These are phyloP conservation scores for Phalacrocorax pelagicus DNA, from an alignment of 2,113 vertebrate species.

Conservation along the genomic window DNA sequence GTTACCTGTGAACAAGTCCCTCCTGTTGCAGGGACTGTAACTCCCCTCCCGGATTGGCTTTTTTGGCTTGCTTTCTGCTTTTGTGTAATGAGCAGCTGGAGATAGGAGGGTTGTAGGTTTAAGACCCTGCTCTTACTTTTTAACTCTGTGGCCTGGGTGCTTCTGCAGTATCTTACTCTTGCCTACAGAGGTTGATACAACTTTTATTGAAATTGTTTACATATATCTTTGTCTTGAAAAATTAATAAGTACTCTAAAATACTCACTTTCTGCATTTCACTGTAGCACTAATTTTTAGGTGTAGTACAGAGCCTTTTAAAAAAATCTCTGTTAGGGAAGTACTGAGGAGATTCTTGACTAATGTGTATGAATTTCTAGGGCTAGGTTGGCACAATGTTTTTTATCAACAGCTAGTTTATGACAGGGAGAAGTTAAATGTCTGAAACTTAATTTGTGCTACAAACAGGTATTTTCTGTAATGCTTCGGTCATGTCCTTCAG, in stretches of 20 bases:
- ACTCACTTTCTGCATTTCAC: not conserved
- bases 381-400: not conserved
- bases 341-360: not conserved
- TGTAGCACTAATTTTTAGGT: not conserved
- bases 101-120: not conserved
- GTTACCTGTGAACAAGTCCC: not conserved
- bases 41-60: not conserved
- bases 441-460: not conserved
- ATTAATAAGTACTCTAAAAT: not conserved
- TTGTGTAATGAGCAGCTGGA: not conserved
- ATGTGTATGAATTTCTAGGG: not conserved
- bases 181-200: not conserved
- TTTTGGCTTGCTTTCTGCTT: not conserved
- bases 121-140: not conserved
- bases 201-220: not conserved
- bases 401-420: not conserved
- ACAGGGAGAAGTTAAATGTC: accelerated
- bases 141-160: not conserved
- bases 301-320: not conserved
- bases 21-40: not conserved
- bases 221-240: not conserved
- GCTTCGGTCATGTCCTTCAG: accelerated
- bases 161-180: not conserved
- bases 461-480: not conserved
- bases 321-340: not conserved